Evolutionary conservation across 2,888 invertebrate species (phyloP).

Genomic region (Drosophila leonis): DNA sequence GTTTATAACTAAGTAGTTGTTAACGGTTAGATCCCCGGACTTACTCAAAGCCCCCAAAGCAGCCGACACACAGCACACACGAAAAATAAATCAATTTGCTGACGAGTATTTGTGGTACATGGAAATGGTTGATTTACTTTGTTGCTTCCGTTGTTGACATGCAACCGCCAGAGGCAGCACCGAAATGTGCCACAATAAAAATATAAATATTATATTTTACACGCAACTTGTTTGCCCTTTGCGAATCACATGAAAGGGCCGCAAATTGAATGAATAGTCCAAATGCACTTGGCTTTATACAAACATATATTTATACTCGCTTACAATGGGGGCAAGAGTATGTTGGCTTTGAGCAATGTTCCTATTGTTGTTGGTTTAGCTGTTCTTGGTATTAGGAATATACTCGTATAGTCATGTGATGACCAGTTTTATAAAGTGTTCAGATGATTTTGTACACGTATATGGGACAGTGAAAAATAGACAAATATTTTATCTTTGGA

Average conservation of each 20-base stretch:
- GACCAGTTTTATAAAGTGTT: too few relatives aligned
- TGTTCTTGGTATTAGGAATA: neutral
- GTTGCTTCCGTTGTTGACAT: slow-evolving; percentile 76
- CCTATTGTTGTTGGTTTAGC: neutral
- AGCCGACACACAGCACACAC: slow-evolving; percentile 1
- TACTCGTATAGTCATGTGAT: neutral
- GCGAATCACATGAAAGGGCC: slow-evolving; percentile 3
- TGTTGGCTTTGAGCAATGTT: neutral
- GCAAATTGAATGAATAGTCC: slow-evolving; percentile 20
- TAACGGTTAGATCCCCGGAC: slow-evolving; percentile 5
- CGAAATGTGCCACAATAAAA: slow-evolving; percentile 46
- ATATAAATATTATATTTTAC: slow-evolving; percentile 41
- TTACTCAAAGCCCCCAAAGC: slow-evolving; percentile 17
- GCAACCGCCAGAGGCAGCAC: slow-evolving; percentile 49
- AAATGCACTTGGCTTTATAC: slow-evolving; percentile 2
- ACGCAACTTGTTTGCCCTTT: slow-evolving; percentile 36
- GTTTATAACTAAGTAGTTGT: slow-evolving; percentile 10
- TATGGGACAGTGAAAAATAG: too few relatives aligned
- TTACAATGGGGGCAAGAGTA: neutral
- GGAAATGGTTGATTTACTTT: slow-evolving; percentile 72
- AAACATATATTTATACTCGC: neutral
- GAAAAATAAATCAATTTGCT: slow-evolving; percentile 36
- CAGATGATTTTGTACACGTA: too few relatives aligned
- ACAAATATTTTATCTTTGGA: too few relatives aligned
- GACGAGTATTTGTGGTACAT: slow-evolving; percentile 55